These are phyloP conservation scores for Chrysodeixis includens DNA, from an alignment of 2,888 invertebrate genomes.

Conservation along the genomic window DNA sequence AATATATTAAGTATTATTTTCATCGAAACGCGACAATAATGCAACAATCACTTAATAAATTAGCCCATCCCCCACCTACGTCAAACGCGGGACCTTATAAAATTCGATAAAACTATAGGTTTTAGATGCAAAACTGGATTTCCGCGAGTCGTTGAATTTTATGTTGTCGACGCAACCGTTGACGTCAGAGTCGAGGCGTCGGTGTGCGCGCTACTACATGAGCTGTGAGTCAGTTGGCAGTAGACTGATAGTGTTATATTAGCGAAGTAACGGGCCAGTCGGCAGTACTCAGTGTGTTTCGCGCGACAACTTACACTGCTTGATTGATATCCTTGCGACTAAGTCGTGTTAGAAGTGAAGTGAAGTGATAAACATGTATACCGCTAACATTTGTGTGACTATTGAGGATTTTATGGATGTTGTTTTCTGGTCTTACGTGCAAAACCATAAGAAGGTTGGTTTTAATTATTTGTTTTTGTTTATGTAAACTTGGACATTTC, in stretches of 20 bases:
- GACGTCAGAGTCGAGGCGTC: slow-evolving; percentile 71
- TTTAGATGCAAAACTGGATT: slow-evolving; percentile 61
- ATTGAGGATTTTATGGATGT: slow-evolving; percentile 85
- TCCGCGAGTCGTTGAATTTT: slow-evolving; percentile 63
- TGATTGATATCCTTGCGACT: slow-evolving; percentile 39
- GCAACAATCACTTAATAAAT: no score
- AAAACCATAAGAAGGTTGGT: slow-evolving; percentile 73
- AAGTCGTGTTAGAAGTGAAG: slow-evolving; percentile 42
- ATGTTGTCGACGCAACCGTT: slow-evolving; percentile 63
- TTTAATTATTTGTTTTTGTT: not conserved
- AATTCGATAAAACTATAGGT: slow-evolving; percentile 13
- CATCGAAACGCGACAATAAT: no score
- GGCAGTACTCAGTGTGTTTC: slow-evolving; percentile 65
- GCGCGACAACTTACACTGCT: slow-evolving; percentile 44
- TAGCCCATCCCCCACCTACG: slow-evolving; percentile 6
- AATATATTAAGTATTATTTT: no score
- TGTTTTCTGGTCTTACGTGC: slow-evolving; percentile 80
- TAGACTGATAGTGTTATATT: slow-evolving; percentile 74
- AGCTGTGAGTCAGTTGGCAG: slow-evolving; percentile 77
- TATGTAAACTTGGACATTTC: no score
- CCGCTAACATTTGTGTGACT: slow-evolving; percentile 76
- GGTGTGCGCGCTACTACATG: slow-evolving; percentile 62
- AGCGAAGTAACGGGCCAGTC: slow-evolving; percentile 56
- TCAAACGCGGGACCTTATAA: slow-evolving; percentile 18
- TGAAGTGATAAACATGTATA: slow-evolving; percentile 71